Conservation (phyloP, 2,888 invertebrate genomes). For the Noctua janthe region DNA sequence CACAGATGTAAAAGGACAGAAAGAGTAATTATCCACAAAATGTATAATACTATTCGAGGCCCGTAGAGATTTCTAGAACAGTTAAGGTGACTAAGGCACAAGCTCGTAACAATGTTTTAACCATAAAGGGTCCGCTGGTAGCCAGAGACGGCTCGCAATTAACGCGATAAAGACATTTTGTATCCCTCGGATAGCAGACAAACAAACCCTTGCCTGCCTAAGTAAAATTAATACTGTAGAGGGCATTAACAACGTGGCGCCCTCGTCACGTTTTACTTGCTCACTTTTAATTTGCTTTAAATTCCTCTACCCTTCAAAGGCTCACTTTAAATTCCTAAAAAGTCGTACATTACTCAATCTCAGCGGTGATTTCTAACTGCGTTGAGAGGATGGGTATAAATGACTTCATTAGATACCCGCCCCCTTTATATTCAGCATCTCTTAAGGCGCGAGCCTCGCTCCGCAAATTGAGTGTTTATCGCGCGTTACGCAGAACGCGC, state of each 20-base stretch:
- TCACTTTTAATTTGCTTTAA: slow-evolving; percentile 69
- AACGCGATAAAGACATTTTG: slow-evolving; percentile 81
- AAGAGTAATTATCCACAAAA: slow-evolving; percentile 43
- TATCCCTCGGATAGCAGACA: slow-evolving; percentile 75
- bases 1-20: slow-evolving; percentile 34
- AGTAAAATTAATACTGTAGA: slow-evolving; percentile 78
- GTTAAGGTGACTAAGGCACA: slow-evolving; percentile 58
- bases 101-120: slow-evolving; percentile 73
- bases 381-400: slow-evolving; percentile 76
- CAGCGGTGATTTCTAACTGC: slow-evolving; percentile 69
- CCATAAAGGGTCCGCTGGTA: slow-evolving; percentile 71
- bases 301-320: slow-evolving; percentile 63
- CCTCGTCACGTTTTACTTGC: slow-evolving; percentile 56
- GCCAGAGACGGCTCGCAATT: slow-evolving; percentile 75
- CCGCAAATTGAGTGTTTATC: slow-evolving; percentile 84
- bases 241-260: slow-evolving; percentile 72
- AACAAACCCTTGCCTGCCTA: slow-evolving; percentile 76
- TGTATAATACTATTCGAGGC: slow-evolving; percentile 36
- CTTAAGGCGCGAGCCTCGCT: slow-evolving; percentile 74
- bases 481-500: slow-evolving; percentile 77
- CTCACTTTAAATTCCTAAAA: slow-evolving; percentile 67
- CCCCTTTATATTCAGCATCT: slow-evolving; percentile 77
- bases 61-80: slow-evolving; percentile 42
- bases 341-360: slow-evolving; percentile 77
- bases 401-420: slow-evolving; percentile 80